Conservation (phyloP, 2,113 vertebrate species). For the Dasypus novemcinctus region DNA sequence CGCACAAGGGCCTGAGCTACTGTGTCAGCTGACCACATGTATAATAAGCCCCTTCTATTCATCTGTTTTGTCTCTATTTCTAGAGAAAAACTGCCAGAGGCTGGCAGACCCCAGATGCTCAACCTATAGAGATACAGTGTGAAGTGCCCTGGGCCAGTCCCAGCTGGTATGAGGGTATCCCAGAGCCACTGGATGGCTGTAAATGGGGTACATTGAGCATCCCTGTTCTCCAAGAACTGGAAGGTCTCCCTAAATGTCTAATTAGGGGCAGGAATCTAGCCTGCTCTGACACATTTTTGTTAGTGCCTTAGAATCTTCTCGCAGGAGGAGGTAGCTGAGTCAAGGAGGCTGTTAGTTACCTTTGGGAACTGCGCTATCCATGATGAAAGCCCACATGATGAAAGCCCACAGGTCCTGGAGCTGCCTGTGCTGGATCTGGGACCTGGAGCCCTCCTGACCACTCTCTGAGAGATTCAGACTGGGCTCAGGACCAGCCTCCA, state of each 20-base stretch:
- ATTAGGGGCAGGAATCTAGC: not conserved
- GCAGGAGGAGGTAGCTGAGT: not conserved
- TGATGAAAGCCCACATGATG: not conserved
- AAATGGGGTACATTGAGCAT: not conserved
- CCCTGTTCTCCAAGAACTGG: not conserved
- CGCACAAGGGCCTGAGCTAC: not conserved
- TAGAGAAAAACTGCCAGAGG: not conserved
- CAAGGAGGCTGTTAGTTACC: not conserved
- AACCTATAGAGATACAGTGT: not conserved
- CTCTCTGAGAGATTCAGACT: not conserved
- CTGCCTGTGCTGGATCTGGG: not conserved
- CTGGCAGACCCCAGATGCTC: not conserved
- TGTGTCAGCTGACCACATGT: not conserved
- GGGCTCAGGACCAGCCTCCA: not conserved
- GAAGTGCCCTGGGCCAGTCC: not conserved
- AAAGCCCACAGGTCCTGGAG: not conserved
- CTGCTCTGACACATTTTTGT: not conserved
- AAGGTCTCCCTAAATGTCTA: not conserved
- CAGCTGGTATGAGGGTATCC: not conserved
- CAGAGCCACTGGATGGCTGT: not conserved
- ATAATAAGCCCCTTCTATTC: not conserved
- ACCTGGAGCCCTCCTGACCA: not conserved
- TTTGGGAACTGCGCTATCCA: not conserved
- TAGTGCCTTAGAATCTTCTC: not conserved
- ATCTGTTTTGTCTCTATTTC: not conserved